phyloP scores from a whole-genome alignment of 2,113 vertebrate genomes.

The Cichladusa arquata region DNA sequence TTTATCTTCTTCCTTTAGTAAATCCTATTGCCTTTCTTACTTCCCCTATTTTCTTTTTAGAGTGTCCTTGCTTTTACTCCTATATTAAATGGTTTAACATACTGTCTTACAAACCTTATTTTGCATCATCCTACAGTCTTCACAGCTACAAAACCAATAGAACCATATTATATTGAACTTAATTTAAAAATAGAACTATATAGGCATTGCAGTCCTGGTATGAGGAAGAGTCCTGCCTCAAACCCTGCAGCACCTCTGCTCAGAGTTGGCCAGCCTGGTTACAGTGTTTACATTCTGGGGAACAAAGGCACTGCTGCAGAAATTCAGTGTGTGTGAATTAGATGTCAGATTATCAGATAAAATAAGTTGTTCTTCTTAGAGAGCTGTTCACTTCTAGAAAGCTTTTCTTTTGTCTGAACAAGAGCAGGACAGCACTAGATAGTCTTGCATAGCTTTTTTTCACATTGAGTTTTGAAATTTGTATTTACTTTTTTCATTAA shows the following conservation, averaged over 20 bases:
- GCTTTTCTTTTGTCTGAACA: background rate
- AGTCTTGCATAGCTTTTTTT: background rate
- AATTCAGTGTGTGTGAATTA: background rate
- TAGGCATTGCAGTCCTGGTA: background rate
- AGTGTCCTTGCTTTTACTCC: background rate
- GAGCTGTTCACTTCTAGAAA: background rate
- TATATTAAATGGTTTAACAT: background rate
- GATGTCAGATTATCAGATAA: background rate
- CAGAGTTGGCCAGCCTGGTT: background rate
- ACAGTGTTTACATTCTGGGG: background rate
- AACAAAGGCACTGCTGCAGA: background rate
- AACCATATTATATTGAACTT: background rate
- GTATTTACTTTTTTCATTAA: background rate
- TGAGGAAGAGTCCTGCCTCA: background rate
- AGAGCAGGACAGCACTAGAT: background rate
- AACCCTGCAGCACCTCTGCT: background rate
- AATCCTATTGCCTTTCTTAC: background rate
- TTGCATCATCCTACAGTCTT: background rate
- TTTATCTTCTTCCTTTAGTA: background rate
- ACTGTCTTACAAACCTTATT: background rate
- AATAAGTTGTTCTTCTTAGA: background rate
- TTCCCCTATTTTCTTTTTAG: background rate
- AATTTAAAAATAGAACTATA: background rate
- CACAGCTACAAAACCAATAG: background rate
- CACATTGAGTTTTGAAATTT: background rate